Evolutionary conservation across 1,140 invertebrate species (phyloP), one percentile per base, ranked within the genome.

Genomic region (Metaphire vulgaris): DNA sequence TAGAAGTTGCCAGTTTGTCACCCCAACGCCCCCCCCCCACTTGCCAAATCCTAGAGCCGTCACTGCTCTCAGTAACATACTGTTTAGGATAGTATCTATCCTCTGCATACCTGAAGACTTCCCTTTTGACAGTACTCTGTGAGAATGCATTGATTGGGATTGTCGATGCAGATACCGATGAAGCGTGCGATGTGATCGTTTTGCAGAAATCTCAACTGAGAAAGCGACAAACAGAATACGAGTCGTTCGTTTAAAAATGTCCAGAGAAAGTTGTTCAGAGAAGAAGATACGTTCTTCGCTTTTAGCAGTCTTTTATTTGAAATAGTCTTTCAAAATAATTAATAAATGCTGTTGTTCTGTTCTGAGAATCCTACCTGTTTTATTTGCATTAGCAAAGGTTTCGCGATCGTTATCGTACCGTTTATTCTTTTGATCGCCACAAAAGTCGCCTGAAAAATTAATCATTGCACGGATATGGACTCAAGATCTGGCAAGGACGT

Each of bases 111-210:
- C 86, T 96, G 92, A 29, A 99, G 88, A 65, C 93, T 96, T 67
- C 97, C 97, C 86, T 95, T 94, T 0, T 94, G 93, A 83, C 95
- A 97, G 82, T 95, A 97, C 85, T 98, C 96, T 0, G 92, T 97
- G 0, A 99, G 86, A 0, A 99, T 87, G 79, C 92, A 97, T 80
- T 87, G 84, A 70, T 86, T 80, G 0, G 85, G 83, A 2, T 90
- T 90, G 76, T 98, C 95, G 14, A 98, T 89, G 82, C 94, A 97
- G 1, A 94, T 93, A 0, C 96, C 96, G 79, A 94, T 93, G 86
- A 98, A 98, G 78, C 93, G 89, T 2, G 94, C 94, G 79, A 98
- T 87, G 85, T 98, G 95, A 83, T 98, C 95, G 82, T 97, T 93
- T 80, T 97, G 93, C 0, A 98, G 86, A 83, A 98, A 95, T 85